Evolutionary conservation across 1,140 invertebrate species (phyloP), one percentile per base, ranked within the genome.

Genomic region (Fopius arisanus): DNA sequence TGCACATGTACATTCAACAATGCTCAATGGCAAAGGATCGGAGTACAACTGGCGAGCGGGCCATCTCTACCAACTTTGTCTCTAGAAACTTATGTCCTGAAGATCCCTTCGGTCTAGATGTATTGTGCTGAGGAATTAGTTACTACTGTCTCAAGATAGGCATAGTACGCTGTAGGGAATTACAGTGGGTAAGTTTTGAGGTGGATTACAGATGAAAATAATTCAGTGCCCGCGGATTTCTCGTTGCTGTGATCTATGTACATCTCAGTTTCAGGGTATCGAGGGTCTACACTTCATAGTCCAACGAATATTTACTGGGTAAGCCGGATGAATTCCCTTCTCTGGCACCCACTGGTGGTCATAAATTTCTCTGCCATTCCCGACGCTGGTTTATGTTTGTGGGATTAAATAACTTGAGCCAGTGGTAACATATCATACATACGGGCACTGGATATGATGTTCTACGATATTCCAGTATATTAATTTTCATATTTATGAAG

Each of bases 361-460:
- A 85, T 86, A 84, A 86, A 84, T 86, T 86, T 83, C 78, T 70
- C 77, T 74, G 54, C 16, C 43, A 77, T 80, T 76, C 80, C 80
- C 78, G 80, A 62, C 79, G 77, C 81, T 84, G 81, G 81, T 85
- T 85, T 84, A 86, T 82, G 81, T 81, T 76, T 76, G 76, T 75
- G 78, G 84, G 83, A 84, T 86, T 85, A 85, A 86, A 86, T 86
- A 86, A 86, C 84, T 86, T 85, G 84, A 86, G 83, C 83, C 80
- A 78, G 76, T 84, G 74, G 83, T 78, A 82, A 85, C 84, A 86
- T 84, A 85, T 86, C 82, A 86, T 78, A 73, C 75, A 75, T 80
- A 63, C 74, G 62, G 68, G 68, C 54, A 14, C 43, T 48, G 43
- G 43, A 19, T 48, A 48, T 48, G 43, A 48, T 48, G 43, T 14